Evolutionary conservation across 2,113 vertebrate genomes (phyloP), one percentile per base, ranked within the genome.

Genomic region (Xyliphius kryptos): DNA sequence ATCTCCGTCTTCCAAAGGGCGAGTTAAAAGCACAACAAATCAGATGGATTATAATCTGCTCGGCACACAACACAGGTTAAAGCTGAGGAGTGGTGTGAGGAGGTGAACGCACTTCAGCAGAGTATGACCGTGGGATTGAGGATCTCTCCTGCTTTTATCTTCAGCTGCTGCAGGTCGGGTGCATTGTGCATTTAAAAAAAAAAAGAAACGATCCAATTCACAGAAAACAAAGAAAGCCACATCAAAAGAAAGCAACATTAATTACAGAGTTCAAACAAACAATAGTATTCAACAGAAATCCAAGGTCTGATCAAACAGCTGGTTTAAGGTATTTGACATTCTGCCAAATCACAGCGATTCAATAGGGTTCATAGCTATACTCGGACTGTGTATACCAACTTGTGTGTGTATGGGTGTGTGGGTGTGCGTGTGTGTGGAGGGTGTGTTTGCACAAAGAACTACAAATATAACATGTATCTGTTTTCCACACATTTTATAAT

Each of bases 311-410:
- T 76, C 65, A 41, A 41, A 41, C 68, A 81, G 56, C 43, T 68
- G 14, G 20, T 67, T 76, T 53, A 76, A 73, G 62, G 55, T 77
- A 68, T 81, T 73, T 56, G 16, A 77, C 57, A 63, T 73, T 70
- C 26, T 32, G 26, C 26, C 26, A 32, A 32, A 32, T 1, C 26
- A 48, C 14, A 79, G 73, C 68, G 80, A 83, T 88, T 89, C 87
- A 89, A 89, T 89, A 89, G 87, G 87, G 87, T 89, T 89, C 87
- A 89, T 89, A 89, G 87, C 87, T 88, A 88, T 87, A 88, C 82
- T 85, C 81, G 77, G 80, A 76, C 76, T 81, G 82, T 80, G 85
- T 79, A 85, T 71, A 83, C 80, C 84, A 79, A 76, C 78, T 67
- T 72, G 73, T 76, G 76, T 79, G 10, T 81, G 72, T 75, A 70